These are phyloP conservation scores for Hormaphis cornu DNA, from an alignment of 1,140 invertebrate species.

Conservation along the genomic window DNA sequence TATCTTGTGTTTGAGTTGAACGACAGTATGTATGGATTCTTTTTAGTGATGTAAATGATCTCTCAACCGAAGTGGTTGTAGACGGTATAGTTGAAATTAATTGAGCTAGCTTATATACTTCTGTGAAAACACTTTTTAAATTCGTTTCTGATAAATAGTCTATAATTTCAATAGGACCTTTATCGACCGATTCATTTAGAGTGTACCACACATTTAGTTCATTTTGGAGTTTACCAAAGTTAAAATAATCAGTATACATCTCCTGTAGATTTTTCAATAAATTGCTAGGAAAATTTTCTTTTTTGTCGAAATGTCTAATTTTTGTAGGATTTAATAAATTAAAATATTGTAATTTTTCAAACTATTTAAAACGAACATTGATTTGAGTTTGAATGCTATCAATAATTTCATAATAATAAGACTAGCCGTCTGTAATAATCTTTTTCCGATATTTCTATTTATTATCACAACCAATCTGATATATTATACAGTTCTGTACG, in stretches of 20 bases:
- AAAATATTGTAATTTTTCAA: constrained; percentile 5
- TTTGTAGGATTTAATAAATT: not conserved
- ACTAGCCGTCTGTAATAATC: not conserved
- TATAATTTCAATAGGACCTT: not conserved
- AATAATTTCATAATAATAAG: not conserved
- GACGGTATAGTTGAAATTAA: not conserved
- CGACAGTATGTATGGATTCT: not conserved
- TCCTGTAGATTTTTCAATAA: not conserved
- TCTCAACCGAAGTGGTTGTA: not conserved
- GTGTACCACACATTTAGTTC: not conserved
- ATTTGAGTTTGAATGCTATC: not conserved
- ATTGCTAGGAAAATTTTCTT: not conserved
- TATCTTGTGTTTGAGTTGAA: constrained; percentile 29
- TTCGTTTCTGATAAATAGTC: not conserved
- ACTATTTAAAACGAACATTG: not conserved
- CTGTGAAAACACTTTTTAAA: not conserved
- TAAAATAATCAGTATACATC: not conserved
- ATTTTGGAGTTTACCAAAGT: constrained; percentile 5
- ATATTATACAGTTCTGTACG: too few species aligned
- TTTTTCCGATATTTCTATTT: not conserved
- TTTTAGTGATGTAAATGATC: not conserved
- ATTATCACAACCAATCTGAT: too few species aligned
- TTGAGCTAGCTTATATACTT: not conserved
- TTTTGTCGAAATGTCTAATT: not conserved
- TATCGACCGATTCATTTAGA: not conserved